These are phyloP conservation scores for Cavia aperea DNA, from an alignment of 2,113 vertebrate genomes.

Conservation along the genomic window DNA sequence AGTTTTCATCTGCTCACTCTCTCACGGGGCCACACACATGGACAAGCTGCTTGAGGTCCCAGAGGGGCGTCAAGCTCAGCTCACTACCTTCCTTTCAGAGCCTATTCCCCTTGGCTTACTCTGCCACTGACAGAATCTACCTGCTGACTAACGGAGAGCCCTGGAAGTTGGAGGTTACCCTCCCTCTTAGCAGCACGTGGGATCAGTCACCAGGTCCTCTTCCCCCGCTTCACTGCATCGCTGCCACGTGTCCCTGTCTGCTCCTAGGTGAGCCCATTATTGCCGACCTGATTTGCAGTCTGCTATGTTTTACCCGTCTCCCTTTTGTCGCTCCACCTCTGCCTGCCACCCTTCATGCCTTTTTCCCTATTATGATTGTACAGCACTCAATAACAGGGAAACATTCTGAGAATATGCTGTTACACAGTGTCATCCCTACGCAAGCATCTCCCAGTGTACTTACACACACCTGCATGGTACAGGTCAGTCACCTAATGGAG, in stretches of 20 bases:
- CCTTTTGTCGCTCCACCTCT: not conserved
- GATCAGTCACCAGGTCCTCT: not conserved
- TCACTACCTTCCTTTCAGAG: not conserved
- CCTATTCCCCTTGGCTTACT: not conserved
- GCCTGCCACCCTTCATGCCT: rapidly evolving
- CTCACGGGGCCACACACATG: rapidly evolving
- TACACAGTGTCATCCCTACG: not conserved
- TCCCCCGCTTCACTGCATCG: not conserved
- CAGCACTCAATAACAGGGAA: not conserved
- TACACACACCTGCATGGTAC: not conserved
- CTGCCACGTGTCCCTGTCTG: not conserved
- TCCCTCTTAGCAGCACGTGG: not conserved
- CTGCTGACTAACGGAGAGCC: not conserved
- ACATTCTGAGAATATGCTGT: not conserved
- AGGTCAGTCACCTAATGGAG: too few species aligned
- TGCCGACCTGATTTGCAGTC: not conserved
- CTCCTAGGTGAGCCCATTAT: not conserved
- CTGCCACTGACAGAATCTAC: not conserved
- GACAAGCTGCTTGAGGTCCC: not conserved
- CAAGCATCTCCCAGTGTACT: not conserved
- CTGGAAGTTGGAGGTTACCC: not conserved
- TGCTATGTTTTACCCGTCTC: not conserved
- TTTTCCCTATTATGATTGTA: not conserved
- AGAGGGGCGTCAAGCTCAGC: not conserved
- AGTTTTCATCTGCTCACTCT: not conserved